Evolutionary conservation across 2,888 invertebrate species (phyloP).

Genomic region (Hermodice carunculata): DNA sequence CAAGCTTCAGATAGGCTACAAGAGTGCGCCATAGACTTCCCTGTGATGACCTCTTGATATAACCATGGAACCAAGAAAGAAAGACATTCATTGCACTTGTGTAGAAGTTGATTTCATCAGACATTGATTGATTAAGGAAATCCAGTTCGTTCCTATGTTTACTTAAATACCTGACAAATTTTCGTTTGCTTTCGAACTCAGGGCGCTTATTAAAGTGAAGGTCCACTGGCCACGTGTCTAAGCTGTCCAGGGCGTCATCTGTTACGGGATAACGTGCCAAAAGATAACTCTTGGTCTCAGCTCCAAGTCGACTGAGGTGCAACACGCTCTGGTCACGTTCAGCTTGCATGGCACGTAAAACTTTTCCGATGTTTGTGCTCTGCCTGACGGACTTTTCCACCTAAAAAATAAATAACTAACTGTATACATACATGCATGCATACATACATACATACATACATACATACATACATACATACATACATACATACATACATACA

Average conservation of each 20-base stretch:
- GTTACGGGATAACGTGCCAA: too few relatives aligned
- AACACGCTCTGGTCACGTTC: slow-evolving; percentile 60
- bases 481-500: too few relatives aligned
- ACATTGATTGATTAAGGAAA: slow-evolving; percentile 44
- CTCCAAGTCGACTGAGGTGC: slow-evolving; percentile 52
- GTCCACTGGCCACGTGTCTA: slow-evolving; percentile 53
- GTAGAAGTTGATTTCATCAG: slow-evolving; percentile 56
- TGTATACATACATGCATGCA: too few relatives aligned
- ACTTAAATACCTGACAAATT: slow-evolving; percentile 13
- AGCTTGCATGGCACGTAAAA: slow-evolving; percentile 47
- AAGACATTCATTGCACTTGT: slow-evolving; percentile 49
- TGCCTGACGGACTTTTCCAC: slow-evolving; percentile 24
- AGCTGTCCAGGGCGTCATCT: slow-evolving; percentile 39
- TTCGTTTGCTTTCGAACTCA: slow-evolving; percentile 1
- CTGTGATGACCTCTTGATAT: slow-evolving; percentile 52
- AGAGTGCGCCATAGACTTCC: slow-evolving; percentile 70
- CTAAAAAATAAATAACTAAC: not conserved
- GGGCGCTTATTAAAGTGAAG: too few relatives aligned
- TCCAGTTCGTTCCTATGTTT: slow-evolving; percentile 15
- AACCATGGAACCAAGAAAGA: slow-evolving; percentile 54
- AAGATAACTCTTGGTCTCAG: slow-evolving; percentile 54
- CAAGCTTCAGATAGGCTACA: slow-evolving; percentile 88
- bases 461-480: too few relatives aligned
- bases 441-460: too few relatives aligned
- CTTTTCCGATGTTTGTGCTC: slow-evolving; percentile 40